A percentile compares a stretch with the other conserved stretches of the same genome.
These are phyloP conservation scores for Fratercula arctica DNA, from an alignment of 2,797 vertebrate species.

Conservation along the genomic window DNA sequence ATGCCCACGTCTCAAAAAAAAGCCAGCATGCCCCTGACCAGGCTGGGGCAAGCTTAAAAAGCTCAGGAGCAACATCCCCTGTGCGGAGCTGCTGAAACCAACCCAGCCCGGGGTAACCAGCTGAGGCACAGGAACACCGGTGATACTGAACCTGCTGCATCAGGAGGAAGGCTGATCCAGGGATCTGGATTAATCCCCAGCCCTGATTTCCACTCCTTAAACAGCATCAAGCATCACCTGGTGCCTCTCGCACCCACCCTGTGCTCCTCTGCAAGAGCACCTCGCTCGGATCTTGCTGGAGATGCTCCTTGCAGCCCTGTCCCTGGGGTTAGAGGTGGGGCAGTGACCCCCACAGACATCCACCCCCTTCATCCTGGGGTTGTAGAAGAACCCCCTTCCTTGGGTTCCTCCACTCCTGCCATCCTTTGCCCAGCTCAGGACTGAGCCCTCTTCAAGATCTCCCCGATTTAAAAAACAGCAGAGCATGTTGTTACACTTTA, in stretches of 20 bases:
- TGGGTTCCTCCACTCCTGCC: accelerated
- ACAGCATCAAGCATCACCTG: background rate
- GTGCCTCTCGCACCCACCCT: background rate
- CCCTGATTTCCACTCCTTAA: background rate
- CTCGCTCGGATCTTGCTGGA: background rate
- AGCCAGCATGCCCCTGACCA: background rate
- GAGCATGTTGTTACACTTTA: background rate
- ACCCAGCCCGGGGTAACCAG: accelerated
- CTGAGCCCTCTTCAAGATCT: accelerated
- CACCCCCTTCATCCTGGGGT: too few species aligned
- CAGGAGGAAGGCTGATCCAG: background rate
- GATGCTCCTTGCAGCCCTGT: background rate
- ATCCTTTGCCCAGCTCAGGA: background rate
- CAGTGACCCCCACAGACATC: background rate
- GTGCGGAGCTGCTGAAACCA: too few species aligned
- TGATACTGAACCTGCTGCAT: too few species aligned
- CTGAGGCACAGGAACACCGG: accelerated
- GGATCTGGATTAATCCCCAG: background rate
- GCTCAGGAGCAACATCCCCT: background rate
- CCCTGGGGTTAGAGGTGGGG: background rate
- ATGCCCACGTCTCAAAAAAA: background rate
- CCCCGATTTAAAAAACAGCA: background rate
- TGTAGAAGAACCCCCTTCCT: too few species aligned
- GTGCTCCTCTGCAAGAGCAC: background rate
- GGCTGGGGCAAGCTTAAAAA: background rate